These are phyloP conservation scores for Meriones unguiculatus DNA, from an alignment of 2,113 vertebrate genomes.

Conservation along the genomic window DNA sequence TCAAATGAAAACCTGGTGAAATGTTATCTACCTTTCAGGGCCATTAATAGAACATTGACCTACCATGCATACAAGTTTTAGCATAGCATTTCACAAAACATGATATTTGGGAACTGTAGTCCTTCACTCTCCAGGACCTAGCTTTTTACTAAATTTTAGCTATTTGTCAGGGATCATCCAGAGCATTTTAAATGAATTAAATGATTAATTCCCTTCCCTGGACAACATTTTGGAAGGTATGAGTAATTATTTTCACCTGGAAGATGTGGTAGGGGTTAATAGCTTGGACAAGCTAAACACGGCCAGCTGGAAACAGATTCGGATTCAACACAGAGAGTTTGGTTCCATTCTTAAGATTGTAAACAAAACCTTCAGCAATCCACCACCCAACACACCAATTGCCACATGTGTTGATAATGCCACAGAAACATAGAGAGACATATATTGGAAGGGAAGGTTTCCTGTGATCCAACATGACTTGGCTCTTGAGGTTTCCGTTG, in stretches of 20 bases:
- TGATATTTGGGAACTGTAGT: background rate
- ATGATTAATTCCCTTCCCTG: background rate
- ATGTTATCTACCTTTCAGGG: background rate
- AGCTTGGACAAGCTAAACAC: background rate
- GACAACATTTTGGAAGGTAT: background rate
- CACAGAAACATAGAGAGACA: background rate
- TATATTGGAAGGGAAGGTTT: background rate
- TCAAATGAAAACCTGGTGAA: conserved; percentile 41
- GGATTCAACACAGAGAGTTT: background rate
- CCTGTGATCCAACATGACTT: background rate
- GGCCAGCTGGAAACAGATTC: background rate
- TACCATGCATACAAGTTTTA: background rate
- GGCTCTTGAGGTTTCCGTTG: background rate
- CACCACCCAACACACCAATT: background rate
- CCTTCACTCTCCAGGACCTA: background rate
- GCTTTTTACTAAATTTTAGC: background rate
- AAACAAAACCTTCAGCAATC: background rate
- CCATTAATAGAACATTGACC: conserved; percentile 33
- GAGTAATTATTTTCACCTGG: background rate
- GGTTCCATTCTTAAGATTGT: background rate
- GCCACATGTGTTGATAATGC: background rate
- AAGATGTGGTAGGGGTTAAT: background rate
- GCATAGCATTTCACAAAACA: background rate
- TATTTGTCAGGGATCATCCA: background rate
- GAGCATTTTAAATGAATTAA: conserved; percentile 37